Conservation (phyloP, 64 coral and sea anemone species). For the Porites australiensis region DNA sequence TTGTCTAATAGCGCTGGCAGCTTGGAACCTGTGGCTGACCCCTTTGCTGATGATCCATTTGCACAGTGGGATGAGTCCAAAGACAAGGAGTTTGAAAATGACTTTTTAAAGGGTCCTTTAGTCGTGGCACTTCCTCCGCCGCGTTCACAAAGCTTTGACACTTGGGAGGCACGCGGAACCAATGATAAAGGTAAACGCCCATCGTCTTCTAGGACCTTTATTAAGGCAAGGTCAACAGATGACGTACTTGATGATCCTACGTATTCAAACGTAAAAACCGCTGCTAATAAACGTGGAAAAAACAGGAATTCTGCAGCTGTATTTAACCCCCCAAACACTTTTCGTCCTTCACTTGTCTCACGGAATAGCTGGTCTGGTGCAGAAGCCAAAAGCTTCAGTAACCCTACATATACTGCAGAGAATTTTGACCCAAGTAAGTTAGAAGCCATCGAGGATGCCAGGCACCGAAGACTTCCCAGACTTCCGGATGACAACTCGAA, state of each 20-base stretch:
- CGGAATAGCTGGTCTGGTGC: constrained; percentile 83
- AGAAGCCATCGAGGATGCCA: constrained; percentile 37
- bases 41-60: constrained; percentile 91
- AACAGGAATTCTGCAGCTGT: constrained; percentile 50
- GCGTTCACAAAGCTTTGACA: constrained; percentile 21
- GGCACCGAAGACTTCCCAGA: constrained; percentile 11
- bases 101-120: constrained; percentile 20
- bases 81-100: neutral
- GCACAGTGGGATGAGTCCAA: neutral
- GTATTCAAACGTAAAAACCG: constrained; percentile 2
- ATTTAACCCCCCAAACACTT: constrained; percentile 18
- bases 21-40: constrained; percentile 62
- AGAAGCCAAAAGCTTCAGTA: constrained; percentile 78
- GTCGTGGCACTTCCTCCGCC: constrained; percentile 10
- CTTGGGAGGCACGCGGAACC: neutral
- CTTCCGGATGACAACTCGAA: constrained; percentile 40
- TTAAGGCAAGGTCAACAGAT: constrained; percentile 83
- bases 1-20: constrained; percentile 25
- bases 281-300: constrained; percentile 46
- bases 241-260: constrained; percentile 68
- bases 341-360: neutral
- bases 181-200: neutral
- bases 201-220: constrained; percentile 8
- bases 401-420: constrained; percentile 82
- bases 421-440: constrained; percentile 73